Evolutionary conservation across 2,113 vertebrate genomes (phyloP), one percentile per base, ranked within the genome.

Genomic region (Hemiprocne comata): DNA sequence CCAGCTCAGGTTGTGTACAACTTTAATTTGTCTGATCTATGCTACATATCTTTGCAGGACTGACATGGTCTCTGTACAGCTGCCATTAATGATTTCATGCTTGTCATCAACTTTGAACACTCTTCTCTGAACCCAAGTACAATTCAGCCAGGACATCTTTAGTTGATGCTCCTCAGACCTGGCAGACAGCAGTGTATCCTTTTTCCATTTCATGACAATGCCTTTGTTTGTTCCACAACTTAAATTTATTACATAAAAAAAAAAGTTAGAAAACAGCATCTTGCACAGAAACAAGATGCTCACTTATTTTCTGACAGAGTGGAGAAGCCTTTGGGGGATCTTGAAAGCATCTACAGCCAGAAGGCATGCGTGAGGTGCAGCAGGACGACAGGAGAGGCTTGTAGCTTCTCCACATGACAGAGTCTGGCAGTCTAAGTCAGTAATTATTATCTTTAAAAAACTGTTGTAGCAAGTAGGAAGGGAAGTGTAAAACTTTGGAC

Each of bases 321-420:
- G 44, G 50, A 46, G 74, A 90, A 79, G 70, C 89, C 79, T 94
- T 92, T 94, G 83, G 94, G 94, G 87, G 73, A 94, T 93, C n/a
- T 65, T 97, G 94, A 87, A 85, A 96, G 89, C 93, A 17, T 91
- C 90, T 74, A 26, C 85, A 92, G 95, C 90, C 61, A 16, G 91
- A 54, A 94, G 90, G 93, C 90, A 79, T 76, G 38, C 48, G 90
- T 31, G 82, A 93, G 87, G 77, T 53, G 93, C 73, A 73, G 91
- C 94, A 84, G 82, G 57, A 93, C 16, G 72, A 79, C 62, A 92
- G 50, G 73, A 92, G 79, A 53, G 67, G 42, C 48, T 69, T 64
- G 91, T 57, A 42, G 85, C 87, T 90, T 70, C 86, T 93, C 60
- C 77, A 75, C 13, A 20, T 73, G 86, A 67, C 85, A 88, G 38